These are phyloP conservation scores for Plectrocnemia conspersa DNA, from an alignment of 1,140 invertebrate genomes.

Conservation along the genomic window DNA sequence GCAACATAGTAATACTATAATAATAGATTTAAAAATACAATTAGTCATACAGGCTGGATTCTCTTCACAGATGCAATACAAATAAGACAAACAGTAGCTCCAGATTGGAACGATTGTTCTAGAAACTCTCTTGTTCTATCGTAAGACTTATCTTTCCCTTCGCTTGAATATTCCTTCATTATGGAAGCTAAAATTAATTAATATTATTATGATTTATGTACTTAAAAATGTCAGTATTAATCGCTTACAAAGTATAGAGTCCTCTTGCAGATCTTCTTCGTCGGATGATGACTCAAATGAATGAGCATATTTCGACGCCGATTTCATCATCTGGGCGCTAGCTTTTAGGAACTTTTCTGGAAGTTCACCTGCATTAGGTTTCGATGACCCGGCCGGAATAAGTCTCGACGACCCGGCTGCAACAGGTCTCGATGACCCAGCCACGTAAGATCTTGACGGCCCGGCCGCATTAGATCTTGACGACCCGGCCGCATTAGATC, in stretches of 20 bases:
- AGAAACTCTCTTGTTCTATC: slow-evolving; percentile 61
- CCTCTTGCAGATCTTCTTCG: slow-evolving; percentile 29
- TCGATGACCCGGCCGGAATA: too few species aligned
- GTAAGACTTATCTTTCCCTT: slow-evolving; percentile 13
- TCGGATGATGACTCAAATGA: slow-evolving; percentile 31
- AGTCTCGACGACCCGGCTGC: too few species aligned
- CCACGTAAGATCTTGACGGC: too few species aligned
- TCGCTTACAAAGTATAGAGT: slow-evolving; percentile 26
- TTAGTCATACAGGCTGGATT: slow-evolving; percentile 59
- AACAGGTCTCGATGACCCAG: too few species aligned
- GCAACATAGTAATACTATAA: neutral
- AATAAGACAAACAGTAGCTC: slow-evolving; percentile 80
- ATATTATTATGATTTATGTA: neutral
- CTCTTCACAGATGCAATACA: slow-evolving; percentile 87
- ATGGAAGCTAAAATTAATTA: slow-evolving; percentile 24
- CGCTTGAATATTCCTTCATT: slow-evolving; percentile 16
- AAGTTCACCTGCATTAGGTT: too few species aligned
- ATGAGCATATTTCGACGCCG: slow-evolving; percentile 24
- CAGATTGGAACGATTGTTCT: slow-evolving; percentile 69
- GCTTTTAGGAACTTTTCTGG: slow-evolving; percentile 25
- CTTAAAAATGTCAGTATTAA: neutral
- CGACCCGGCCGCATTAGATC: too few species aligned
- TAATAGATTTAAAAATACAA: slow-evolving; percentile 32
- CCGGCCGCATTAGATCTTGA: too few species aligned
- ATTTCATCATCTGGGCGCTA: slow-evolving; percentile 25